These are phyloP conservation scores for Orchestia grillus DNA, from an alignment of 1,140 invertebrate genomes.

Conservation along the genomic window DNA sequence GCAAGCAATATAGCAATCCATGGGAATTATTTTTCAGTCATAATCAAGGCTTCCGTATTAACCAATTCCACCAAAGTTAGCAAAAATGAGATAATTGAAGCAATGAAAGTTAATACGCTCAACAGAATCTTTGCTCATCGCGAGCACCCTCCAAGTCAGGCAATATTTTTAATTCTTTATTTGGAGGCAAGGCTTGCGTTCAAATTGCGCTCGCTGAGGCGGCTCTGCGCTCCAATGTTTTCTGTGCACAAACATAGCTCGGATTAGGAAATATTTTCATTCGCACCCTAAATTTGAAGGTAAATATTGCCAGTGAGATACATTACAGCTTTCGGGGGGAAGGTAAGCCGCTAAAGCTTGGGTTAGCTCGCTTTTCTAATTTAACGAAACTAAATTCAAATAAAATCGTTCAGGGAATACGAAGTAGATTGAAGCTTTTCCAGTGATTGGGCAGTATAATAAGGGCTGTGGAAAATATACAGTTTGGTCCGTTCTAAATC, in stretches of 20 bases:
- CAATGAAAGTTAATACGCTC: neutral
- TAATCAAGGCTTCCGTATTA: neutral
- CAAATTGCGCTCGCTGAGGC: neutral
- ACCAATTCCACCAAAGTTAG: neutral
- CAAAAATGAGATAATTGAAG: neutral
- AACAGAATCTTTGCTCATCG: neutral
- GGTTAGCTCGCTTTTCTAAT: neutral
- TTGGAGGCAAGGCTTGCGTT: neutral
- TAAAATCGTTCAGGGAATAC: neutral
- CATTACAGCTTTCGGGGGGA: neutral
- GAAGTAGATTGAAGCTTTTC: neutral
- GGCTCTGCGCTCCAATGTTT: neutral
- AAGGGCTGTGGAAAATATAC: neutral
- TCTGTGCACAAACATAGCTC: neutral
- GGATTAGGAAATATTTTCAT: neutral
- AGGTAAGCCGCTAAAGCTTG: neutral
- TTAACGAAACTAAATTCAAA: neutral
- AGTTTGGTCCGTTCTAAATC: neutral
- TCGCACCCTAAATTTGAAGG: neutral
- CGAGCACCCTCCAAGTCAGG: neutral
- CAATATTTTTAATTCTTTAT: slow-evolving; percentile 1
- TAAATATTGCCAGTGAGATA: neutral
- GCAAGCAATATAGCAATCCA: neutral
- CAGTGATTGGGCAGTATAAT: neutral
- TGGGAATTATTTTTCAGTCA: neutral